Evolutionary conservation across 2,113 vertebrate species (phyloP), one percentile per base, ranked within the genome.

Genomic region (Tyto alba): DNA sequence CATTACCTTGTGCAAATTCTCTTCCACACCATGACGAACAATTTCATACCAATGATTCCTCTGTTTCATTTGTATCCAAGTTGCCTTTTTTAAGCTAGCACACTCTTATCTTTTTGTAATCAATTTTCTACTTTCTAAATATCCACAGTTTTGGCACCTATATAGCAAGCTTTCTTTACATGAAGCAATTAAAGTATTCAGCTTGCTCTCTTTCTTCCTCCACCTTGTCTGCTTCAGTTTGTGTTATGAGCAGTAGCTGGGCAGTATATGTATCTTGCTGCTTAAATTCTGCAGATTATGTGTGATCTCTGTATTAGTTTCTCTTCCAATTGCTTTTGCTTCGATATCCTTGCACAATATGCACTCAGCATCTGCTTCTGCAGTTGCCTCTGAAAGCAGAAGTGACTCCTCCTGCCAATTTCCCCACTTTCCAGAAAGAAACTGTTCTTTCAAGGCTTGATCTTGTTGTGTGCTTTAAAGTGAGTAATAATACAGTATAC

Each of bases 381-480:
- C 95, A 64, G 11, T 69, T 78, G 92, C 63, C 45, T 95, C 94
- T 69, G 94, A 93, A 97, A 93, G 96, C 83, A 95, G 62, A 76
- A 96, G 94, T 94, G 89, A 95, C 97, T 97, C 84, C 94, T 96
- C 71, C 93, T 95, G 95, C 94, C 96, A 96, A 91, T 95, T 96
- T 95, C 93, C 93, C 96, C 67, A 78, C 89, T 96, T 90, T 19
- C 82, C 90, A 34, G 71, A 79, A 76, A 86, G 80, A 88, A 84
- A 73, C 56, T 48, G 81, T 47, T 74, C 95, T 95, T 94, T 95
- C 87, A 23, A 89, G 93, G 56, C 77, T 94, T 85, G 91, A 87
- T 97, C 93, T 96, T 45, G 77, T 96, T 73, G 89, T 85, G 71
- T 19, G 81, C 81, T 93, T 89, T 96, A 88, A 95, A 96, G 91